Conservation (phyloP, 1,140 invertebrate genomes). For the Carcinoscorpius rotundicauda region DNA sequence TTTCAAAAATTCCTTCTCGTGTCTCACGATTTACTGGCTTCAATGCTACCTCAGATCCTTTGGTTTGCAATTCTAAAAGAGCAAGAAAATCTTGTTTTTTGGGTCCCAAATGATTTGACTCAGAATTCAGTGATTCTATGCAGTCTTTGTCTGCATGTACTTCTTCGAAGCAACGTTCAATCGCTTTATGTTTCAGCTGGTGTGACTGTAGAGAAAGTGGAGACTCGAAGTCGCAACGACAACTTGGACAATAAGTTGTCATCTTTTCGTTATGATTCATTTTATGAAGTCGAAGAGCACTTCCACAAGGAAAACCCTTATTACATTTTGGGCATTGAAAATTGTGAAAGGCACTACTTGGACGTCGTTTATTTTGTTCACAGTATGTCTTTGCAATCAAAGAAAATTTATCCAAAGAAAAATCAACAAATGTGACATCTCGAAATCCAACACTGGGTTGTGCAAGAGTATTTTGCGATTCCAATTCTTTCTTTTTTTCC, state of each 20-base stretch:
- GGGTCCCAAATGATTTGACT: not conserved
- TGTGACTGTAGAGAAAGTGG: slow-evolving; percentile 28
- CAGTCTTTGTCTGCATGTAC: slow-evolving; percentile 4
- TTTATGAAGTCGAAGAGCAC: slow-evolving; percentile 38
- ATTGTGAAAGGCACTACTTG: slow-evolving; percentile 44
- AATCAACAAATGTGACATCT: slow-evolving; percentile 64
- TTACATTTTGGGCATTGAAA: slow-evolving; percentile 58
- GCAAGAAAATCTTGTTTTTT: slow-evolving; percentile 62
- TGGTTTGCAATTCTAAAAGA: slow-evolving; percentile 44
- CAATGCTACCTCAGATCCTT: not conserved
- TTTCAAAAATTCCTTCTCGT: slow-evolving; percentile 15
- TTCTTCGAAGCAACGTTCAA: slow-evolving; percentile 17
- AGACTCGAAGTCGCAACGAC: slow-evolving; percentile 31
- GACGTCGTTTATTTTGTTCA: slow-evolving; percentile 50
- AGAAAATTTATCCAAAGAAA: slow-evolving; percentile 60
- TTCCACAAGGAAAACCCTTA: slow-evolving; percentile 57
- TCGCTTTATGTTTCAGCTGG: slow-evolving; percentile 30
- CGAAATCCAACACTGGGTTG: slow-evolving; percentile 44
- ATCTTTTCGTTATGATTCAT: slow-evolving; percentile 8
- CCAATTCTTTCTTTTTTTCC: not conserved
- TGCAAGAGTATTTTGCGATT: not conserved
- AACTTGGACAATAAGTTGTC: slow-evolving; percentile 19
- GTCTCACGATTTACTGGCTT: too few species aligned
- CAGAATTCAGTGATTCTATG: slow-evolving; percentile 6
- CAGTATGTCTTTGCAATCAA: slow-evolving; percentile 57